Conservation (phyloP, 2,113 vertebrate genomes). For the Scomber scombrus region DNA sequence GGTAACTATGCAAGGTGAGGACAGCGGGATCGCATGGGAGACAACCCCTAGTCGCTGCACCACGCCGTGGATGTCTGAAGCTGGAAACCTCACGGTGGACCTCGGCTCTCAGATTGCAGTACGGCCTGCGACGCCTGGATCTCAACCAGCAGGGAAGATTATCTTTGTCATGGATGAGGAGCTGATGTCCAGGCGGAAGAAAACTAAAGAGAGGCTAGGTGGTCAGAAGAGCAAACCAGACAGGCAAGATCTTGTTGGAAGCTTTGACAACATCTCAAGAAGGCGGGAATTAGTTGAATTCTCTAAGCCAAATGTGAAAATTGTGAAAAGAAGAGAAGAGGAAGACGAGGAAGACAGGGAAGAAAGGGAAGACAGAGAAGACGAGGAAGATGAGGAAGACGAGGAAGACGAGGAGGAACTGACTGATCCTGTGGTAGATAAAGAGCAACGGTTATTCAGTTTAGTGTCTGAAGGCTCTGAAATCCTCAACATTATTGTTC, state of each 20-base stretch:
- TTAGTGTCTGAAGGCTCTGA: constrained; percentile 94
- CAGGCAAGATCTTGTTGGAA: constrained; percentile 38
- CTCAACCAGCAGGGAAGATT: constrained; percentile 88
- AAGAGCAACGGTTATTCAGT: constrained; percentile 88
- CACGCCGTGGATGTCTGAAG: constrained; percentile 90
- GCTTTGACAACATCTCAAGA: constrained; percentile 57
- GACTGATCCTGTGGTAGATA: constrained; percentile 59
- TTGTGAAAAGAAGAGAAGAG: not conserved
- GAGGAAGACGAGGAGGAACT: constrained; percentile 47
- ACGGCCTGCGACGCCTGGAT: constrained; percentile 63
- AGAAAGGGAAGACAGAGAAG: constrained; percentile 41
- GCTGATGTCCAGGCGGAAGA: constrained; percentile 84
- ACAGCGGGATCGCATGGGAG: constrained; percentile 95
- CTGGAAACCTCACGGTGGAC: constrained; percentile 84
- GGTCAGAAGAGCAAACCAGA: constrained; percentile 44
- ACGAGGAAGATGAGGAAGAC: constrained; percentile 48
- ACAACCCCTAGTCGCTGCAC: constrained; percentile 89
- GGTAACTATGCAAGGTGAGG: constrained; percentile 93
- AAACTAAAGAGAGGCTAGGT: constrained; percentile 73
- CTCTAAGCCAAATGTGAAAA: constrained; percentile 77
- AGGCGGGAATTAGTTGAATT: constrained; percentile 80
- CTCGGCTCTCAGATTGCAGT: constrained; percentile 77
- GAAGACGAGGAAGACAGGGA: not conserved
- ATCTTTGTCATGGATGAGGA: constrained; percentile 92
- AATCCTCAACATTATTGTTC: constrained; percentile 93